Base-by-base conservation (phyloP, 2,888 invertebrate genomes). In the Acanthosepion lycidas region DNA sequence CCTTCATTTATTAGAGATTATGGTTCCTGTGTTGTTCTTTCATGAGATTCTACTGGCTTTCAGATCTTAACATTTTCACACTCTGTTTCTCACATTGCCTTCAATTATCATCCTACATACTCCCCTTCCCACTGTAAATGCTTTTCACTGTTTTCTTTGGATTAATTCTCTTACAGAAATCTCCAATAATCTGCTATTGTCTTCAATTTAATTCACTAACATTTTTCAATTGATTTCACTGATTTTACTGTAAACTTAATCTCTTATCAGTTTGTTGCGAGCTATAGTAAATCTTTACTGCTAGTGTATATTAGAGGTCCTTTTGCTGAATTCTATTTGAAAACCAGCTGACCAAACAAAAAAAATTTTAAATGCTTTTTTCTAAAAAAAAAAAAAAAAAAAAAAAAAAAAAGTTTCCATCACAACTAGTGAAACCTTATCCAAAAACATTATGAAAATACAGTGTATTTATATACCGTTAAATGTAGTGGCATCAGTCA, bases 121-220 rank as follows among this genome's bases (percentile, higher is more conserved):
- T 20, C 78, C n/a, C 28, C 78, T 9, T 18, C 20, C 15, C 55
- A 23, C 59, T 59, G 5, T n/a, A 12, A 78, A 78, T 8, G 78
- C n/a, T 78, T n/a, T 78, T n/a, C 78, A n/a, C 78, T 12, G 18
- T n/a, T 78, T 78, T 78, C 78, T 18, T 33, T 78, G 78, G 78
- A 78, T 78, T 78, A 78, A 78, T 78, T 78, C n/a, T 78, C n/a
- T n/a, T n/a, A n/a, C 33, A 78, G 78, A 78, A 78, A 78, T 78
- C 78, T 15, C 15, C n/a, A 78, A n/a, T 78, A 78, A 78, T 78
- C 33, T 78, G n/a, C 78, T 78, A 78, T n/a, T 78, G 78, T n/a
- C 78, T 78, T 78, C n/a, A 33, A 78, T 78, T 78, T 78, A 78
- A 78, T 78, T 78, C 78, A 15, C 78, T n/a, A 78, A 78, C n/a